Conservation (phyloP, 2,888 invertebrate species). For the Endotricha flammealis region DNA sequence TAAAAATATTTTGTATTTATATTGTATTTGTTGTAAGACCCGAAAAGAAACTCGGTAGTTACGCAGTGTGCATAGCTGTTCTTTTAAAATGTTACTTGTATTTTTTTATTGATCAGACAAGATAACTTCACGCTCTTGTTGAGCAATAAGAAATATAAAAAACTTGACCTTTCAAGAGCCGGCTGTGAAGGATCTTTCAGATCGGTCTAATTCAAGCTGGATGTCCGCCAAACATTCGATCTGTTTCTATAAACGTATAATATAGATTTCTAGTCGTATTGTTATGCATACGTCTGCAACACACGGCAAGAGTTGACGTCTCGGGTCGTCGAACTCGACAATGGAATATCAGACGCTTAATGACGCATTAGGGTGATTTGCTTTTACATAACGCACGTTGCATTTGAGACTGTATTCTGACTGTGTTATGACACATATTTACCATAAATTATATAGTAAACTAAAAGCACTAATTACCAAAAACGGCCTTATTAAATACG, state of each 20-base stretch:
- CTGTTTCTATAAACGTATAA: too few species aligned
- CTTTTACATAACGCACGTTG: slow-evolving; percentile 1
- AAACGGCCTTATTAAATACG: slow-evolving; percentile 20
- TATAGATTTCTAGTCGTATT: slow-evolving; percentile 46
- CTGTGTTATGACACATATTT: neutral
- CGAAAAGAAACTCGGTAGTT: too few species aligned
- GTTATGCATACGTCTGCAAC: slow-evolving; percentile 37
- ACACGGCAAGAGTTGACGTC: slow-evolving; percentile 15
- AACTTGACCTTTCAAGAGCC: too few species aligned
- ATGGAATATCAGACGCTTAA: slow-evolving; percentile 31
- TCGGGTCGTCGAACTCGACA: slow-evolving; percentile 55
- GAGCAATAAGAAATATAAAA: too few species aligned
- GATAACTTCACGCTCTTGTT: too few species aligned
- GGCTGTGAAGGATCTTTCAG: slow-evolving; percentile 14
- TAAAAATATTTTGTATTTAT: too few species aligned
- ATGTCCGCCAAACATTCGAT: slow-evolving; percentile 67
- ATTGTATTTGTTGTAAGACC: too few species aligned
- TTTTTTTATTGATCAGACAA: too few species aligned
- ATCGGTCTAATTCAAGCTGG: slow-evolving; percentile 68
- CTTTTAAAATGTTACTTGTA: too few species aligned
- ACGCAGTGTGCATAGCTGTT: too few species aligned
- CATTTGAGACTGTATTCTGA: neutral
- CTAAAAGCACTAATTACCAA: slow-evolving; percentile 30
- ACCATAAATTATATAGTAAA: slow-evolving; percentile 14
- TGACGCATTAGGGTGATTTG: slow-evolving; percentile 21